Conservation (phyloP, 2,888 invertebrate genomes). For the Ornithoptera priamus region DNA sequence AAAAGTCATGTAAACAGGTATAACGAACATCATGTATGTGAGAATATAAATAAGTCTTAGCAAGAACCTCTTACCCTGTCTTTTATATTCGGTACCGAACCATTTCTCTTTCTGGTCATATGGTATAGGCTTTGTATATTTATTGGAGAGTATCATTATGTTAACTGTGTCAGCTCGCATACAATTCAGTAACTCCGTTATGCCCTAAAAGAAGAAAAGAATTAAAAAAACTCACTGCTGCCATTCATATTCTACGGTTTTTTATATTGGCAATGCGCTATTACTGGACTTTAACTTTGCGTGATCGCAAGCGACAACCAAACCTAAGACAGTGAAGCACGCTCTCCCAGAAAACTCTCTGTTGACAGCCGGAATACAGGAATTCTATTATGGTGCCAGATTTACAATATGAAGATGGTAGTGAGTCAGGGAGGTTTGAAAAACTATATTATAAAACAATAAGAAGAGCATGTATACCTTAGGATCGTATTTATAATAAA, state of each 20-base stretch:
- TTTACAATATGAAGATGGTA: neutral
- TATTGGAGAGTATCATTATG: conserved; percentile 84
- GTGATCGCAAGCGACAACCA: neutral
- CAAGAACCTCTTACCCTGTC: conserved; percentile 62
- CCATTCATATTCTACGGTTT: neutral
- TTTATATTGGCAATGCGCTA: neutral
- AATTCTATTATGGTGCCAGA: too few species aligned
- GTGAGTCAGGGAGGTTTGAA: neutral
- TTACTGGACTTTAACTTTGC: neutral
- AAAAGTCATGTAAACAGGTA: too few species aligned
- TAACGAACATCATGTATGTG: too few species aligned
- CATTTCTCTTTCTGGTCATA: conserved; percentile 88
- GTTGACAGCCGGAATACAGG: too few species aligned
- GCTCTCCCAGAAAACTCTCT: neutral
- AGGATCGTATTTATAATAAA: conserved; percentile 89
- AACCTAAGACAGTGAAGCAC: neutral
- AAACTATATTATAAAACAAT: neutral
- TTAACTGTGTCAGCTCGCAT: conserved; percentile 84
- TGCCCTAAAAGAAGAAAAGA: conserved; percentile 65
- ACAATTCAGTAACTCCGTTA: conserved; percentile 79
- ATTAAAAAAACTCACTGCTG: neutral
- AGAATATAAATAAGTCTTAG: too few species aligned
- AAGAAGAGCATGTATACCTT: conserved; percentile 58
- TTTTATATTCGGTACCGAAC: conserved; percentile 90
- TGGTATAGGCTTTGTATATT: conserved; percentile 66